A percentile compares a stretch with the other conserved stretches of the same genome.
Evolutionary conservation across 2,888 invertebrate species (phyloP).

Genomic region (Autographa pulchrina): DNA sequence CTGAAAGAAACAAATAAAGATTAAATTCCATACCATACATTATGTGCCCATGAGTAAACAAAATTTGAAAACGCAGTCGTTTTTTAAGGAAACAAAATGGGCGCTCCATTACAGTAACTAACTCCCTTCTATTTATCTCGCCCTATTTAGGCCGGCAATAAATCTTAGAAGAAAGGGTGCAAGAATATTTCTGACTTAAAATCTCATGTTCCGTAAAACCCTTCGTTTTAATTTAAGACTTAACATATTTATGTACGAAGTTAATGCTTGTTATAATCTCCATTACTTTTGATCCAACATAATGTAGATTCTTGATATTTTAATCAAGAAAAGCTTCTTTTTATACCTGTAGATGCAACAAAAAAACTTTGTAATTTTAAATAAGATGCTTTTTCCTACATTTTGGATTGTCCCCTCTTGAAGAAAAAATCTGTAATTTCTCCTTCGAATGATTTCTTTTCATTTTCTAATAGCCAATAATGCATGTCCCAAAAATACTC

Average conservation of each 20-base stretch:
- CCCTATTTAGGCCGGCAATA: constrained; percentile 26
- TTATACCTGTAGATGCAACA: too few species aligned
- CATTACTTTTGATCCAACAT: too few species aligned
- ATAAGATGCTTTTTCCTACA: too few species aligned
- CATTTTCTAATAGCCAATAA: too few species aligned
- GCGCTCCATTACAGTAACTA: constrained; percentile 11
- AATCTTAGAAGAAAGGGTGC: constrained; percentile 34
- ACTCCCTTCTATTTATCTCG: constrained; percentile 7
- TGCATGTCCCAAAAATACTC: too few species aligned
- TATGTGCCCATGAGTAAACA: neutral
- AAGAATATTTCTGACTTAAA: constrained; percentile 37
- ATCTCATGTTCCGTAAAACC: constrained; percentile 27
- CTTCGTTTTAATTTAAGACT: constrained; percentile 35
- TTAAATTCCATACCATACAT: neutral
- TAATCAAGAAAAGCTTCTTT: too few species aligned
- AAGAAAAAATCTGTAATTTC: too few species aligned
- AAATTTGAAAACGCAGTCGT: neutral
- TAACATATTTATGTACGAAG: constrained; percentile 20
- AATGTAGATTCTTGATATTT: too few species aligned
- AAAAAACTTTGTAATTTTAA: too few species aligned
- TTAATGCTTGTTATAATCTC: too few species aligned
- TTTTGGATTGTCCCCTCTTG: too few species aligned
- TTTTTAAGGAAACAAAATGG: neutral
- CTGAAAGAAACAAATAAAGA: neutral
- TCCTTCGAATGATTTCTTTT: too few species aligned